phyloP scores from a whole-genome alignment of 1,140 invertebrate genomes.

The Glossosoma conforme region DNA sequence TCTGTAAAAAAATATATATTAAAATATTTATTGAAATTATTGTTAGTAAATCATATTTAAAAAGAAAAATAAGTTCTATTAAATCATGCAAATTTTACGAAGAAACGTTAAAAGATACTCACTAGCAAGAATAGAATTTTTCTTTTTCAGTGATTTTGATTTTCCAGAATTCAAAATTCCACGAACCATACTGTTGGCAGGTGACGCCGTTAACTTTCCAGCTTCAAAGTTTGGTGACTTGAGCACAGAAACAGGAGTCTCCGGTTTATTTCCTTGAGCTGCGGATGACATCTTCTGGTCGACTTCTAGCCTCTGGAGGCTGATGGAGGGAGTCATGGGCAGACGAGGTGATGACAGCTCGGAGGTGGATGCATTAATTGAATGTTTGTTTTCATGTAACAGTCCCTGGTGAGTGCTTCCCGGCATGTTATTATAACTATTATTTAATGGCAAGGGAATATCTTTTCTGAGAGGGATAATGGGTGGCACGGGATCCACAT shows the following conservation, averaged over 20 bases:
- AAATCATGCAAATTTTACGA: no score
- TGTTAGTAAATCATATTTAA: slow-evolving; percentile 6
- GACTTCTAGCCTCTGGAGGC: slow-evolving; percentile 24
- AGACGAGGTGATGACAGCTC: slow-evolving; percentile 11
- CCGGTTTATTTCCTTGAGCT: slow-evolving; percentile 19
- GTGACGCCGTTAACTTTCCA: slow-evolving; percentile 24
- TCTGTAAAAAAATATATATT: slow-evolving; percentile 44
- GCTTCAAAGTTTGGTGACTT: slow-evolving; percentile 18
- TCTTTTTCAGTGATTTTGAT: slow-evolving; percentile 55
- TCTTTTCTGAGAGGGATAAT: slow-evolving; percentile 20
- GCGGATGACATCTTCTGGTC: slow-evolving; percentile 16
- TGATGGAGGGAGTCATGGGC: slow-evolving; percentile 19
- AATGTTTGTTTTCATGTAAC: slow-evolving; percentile 9
- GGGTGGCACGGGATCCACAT: slow-evolving; percentile 21
- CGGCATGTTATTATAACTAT: neutral
- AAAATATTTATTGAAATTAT: slow-evolving; percentile 10
- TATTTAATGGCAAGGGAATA: slow-evolving; percentile 12
- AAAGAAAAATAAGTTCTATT: neutral
- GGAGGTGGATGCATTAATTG: slow-evolving; percentile 11
- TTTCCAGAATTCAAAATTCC: slow-evolving; percentile 43
- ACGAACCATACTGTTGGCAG: slow-evolving; percentile 33
- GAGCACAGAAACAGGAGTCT: slow-evolving; percentile 16
- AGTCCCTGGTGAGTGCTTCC: neutral
- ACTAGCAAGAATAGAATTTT: slow-evolving; percentile 68
- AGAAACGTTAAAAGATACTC: slow-evolving; percentile 35